Evolutionary conservation across 2,797 vertebrate genomes (phyloP).

Genomic region (Phoxinus dragarum): DNA sequence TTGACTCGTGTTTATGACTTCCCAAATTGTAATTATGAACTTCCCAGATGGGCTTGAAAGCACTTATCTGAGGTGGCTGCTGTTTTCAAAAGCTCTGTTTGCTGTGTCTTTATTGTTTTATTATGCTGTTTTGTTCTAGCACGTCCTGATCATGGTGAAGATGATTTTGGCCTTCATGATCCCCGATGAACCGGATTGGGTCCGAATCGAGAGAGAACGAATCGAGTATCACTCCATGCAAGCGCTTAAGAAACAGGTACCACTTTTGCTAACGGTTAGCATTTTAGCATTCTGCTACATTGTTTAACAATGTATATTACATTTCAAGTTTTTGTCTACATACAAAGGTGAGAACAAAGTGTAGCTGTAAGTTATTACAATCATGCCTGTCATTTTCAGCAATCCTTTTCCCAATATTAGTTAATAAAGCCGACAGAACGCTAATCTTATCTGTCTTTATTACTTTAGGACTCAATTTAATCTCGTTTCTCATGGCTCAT

Average conservation of each 20-base stretch:
- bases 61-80: not conserved
- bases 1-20: not conserved
- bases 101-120: not conserved
- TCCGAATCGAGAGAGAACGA: conserved; percentile 75
- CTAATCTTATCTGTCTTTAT: not conserved
- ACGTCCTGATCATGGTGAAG: conserved; percentile 78
- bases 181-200: conserved; percentile 82
- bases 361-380: not conserved
- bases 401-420: not conserved
- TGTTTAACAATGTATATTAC: not conserved
- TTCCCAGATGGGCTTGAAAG: not conserved
- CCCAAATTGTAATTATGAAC: not conserved
- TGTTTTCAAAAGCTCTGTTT: not conserved
- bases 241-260: conserved; percentile 78
- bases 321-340: not conserved
- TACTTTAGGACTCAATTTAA: not conserved
- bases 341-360: not conserved
- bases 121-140: conserved; percentile 67
- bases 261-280: not conserved
- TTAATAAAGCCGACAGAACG: not conserved
- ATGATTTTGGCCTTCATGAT: conserved; percentile 76
- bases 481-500: not conserved
- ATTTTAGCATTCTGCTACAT: not conserved
- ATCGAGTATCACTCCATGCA: conserved; percentile 79
- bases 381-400: not conserved